Evolutionary conservation across 2,888 invertebrate genomes (phyloP).

Genomic region (Cheilosia grossa): DNA sequence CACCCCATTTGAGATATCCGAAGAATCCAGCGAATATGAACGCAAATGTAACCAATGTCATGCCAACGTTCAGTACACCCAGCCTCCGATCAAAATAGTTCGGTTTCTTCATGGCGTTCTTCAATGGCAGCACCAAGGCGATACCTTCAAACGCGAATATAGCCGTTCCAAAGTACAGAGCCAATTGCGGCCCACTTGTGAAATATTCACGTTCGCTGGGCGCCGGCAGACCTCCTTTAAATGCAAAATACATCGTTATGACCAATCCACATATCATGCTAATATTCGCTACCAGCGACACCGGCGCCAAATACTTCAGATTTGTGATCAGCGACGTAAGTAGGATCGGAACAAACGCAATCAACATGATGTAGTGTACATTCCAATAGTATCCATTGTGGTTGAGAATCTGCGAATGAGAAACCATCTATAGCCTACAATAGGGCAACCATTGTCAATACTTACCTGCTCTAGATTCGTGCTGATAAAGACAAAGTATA

Average conservation of each 20-base stretch:
- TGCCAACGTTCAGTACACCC: conserved; percentile 95
- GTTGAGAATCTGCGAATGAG: conserved; percentile 86
- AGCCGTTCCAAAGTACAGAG: conserved; percentile 97
- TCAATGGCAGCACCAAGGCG: conserved; percentile 95
- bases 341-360: conserved; percentile 89
- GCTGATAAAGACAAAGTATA: conserved; percentile 97
- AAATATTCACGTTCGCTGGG: conserved; percentile 86
- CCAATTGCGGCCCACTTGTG: conserved; percentile 87
- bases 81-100: conserved; percentile 89
- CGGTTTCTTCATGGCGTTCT: conserved; percentile 94
- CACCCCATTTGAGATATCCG: conserved; percentile 95
- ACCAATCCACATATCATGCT: conserved; percentile 88
- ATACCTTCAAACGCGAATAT: conserved; percentile 99
- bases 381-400: conserved; percentile 86
- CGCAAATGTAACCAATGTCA: conserved; percentile 90
- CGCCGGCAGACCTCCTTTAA: conserved; percentile 88
- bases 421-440: neutral
- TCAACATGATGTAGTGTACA: conserved; percentile 89
- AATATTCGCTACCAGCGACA: conserved; percentile 90
- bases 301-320: conserved; percentile 89
- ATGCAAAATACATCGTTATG: conserved; percentile 90
- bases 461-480: conserved; percentile 91
- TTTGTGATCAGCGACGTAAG: conserved; percentile 90
- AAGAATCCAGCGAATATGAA: conserved; percentile 93
- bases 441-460: neutral